A percentile compares a stretch with the other conserved stretches of the same genome.
Conservation (phyloP, 2,797 vertebrate species). For the Sebastes steindachneri region DNA sequence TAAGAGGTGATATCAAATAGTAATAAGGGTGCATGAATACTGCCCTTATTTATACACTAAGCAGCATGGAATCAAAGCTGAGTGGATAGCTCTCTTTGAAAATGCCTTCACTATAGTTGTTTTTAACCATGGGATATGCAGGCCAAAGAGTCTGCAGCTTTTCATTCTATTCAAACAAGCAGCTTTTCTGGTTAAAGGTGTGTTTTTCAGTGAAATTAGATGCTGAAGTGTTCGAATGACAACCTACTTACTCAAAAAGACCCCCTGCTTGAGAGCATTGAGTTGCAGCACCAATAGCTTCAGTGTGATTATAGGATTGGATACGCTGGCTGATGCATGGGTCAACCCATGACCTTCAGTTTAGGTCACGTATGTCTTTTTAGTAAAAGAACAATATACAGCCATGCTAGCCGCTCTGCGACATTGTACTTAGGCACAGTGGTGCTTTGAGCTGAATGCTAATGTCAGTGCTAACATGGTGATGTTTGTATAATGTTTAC, state of each 20-base stretch:
- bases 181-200: not conserved
- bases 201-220: slow-evolving; percentile 29
- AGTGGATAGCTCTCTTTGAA: slow-evolving; percentile 26
- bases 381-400: not conserved
- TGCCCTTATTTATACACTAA: slow-evolving; percentile 51
- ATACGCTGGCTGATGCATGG: not conserved
- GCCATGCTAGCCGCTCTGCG: not conserved
- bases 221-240: not conserved
- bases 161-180: slow-evolving; percentile 6
- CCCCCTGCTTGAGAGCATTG: not conserved
- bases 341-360: not conserved
- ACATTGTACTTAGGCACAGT: not conserved
- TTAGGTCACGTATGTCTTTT: not conserved
- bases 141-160: not conserved
- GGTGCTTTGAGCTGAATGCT: not conserved
- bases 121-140: slow-evolving; percentile 17
- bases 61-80: slow-evolving; percentile 48
- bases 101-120: slow-evolving; percentile 21
- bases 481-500: not conserved
- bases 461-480: not conserved
- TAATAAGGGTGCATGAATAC: slow-evolving; percentile 50
- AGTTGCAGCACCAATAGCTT: not conserved
- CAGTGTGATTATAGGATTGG: not conserved
- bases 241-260: not conserved
- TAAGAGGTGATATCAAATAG: slow-evolving; percentile 60